A percentile compares a stretch with the other conserved stretches of the same genome.
phyloP scores from a whole-genome alignment of 1,140 invertebrate genomes.

The Apis mellifera region Amel_HAv3.1 CM009945.2:7882001-7882500 shows the following conservation, averaged over 20 bases:
- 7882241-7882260: slow-evolving; percentile 87
- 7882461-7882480: too few relatives aligned
- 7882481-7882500: too few relatives aligned
- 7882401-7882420: background rate
- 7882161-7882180: too few relatives aligned
- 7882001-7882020: background rate
- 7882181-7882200: background rate
- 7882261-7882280: slow-evolving; percentile 85
- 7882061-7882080: background rate
- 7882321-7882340: slow-evolving; percentile 86
- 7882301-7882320: slow-evolving; percentile 86
- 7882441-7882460: too few relatives aligned
- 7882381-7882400: slow-evolving; percentile 61
- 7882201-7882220: slow-evolving; percentile 86
- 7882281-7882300: slow-evolving; percentile 86
- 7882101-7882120: background rate
- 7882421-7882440: background rate
- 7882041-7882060: background rate
- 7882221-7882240: slow-evolving; percentile 89
- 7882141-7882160: background rate
- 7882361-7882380: slow-evolving; percentile 80
- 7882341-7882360: slow-evolving; percentile 87
- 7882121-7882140: background rate
- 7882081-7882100: background rate
- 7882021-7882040: background rate